A percentile compares a stretch with the other conserved stretches of the same genome.
Conservation (phyloP, 2,888 invertebrate genomes). For the Prenolepis imparis region DNA sequence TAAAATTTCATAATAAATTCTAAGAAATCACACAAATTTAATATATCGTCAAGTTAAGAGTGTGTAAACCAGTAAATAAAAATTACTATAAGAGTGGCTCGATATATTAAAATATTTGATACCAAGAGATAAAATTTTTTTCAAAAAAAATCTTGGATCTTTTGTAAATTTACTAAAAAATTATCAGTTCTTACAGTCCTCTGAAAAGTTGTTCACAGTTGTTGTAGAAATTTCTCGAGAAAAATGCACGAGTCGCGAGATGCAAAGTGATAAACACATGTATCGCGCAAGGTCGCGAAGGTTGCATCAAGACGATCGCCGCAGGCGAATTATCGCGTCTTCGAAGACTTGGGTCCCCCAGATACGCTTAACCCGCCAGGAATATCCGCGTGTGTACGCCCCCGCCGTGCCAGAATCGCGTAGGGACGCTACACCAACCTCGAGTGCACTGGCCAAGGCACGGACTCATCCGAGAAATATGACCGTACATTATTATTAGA, state of each 20-base stretch:
- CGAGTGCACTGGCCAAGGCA: constrained; percentile 76
- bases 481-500: constrained; percentile 81
- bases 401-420: constrained; percentile 70
- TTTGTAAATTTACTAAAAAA: not conserved
- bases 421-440: constrained; percentile 73
- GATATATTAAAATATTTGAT: not conserved
- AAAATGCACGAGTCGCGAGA: not conserved
- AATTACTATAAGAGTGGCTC: not conserved
- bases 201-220: not conserved
- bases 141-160: not conserved
- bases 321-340: constrained; percentile 48
- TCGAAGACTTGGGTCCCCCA: constrained; percentile 70
- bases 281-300: constrained; percentile 70
- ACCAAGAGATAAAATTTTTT: not conserved
- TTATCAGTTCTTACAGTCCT: not conserved
- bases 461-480: constrained; percentile 77
- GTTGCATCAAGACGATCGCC: constrained; percentile 66
- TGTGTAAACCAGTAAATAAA: not conserved
- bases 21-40: not conserved
- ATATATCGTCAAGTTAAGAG: not conserved
- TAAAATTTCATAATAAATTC: not conserved
- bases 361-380: constrained; percentile 75
- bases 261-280: constrained; percentile 7
- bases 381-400: constrained; percentile 73
- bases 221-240: not conserved